Evolutionary conservation across 2,888 invertebrate genomes (phyloP), one percentile per base, ranked within the genome.

Genomic region (Philopedon plagiatum): DNA sequence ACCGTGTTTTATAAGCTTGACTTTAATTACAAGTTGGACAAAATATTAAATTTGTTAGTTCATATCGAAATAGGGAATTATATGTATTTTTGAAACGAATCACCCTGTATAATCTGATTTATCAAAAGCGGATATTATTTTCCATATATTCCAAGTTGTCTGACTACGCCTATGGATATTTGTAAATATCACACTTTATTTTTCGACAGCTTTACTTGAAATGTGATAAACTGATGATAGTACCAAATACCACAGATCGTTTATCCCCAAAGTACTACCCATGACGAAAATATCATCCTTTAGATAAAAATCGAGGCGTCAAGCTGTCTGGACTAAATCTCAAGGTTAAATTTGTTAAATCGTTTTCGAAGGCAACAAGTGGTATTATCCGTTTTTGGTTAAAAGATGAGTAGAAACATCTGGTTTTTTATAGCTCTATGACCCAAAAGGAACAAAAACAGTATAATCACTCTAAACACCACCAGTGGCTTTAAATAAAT

Each of bases 301-400:
- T 41, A 29, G 15, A 46, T 18, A 54, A 37, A 65, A 65, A 65
- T 32, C 46, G 26, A 46, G 65, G 65, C 65, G 65, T 57, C 65
- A 66, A 66, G 57, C 65, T 44, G 65, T 66, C 65, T 66, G 65
- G 57, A 41, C 46, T n/a, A 66, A 57, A 44, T 57, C 57, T 66
- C 65, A 57, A 64, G 64, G 65, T 32, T 32, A 26, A 46, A 57
- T 34, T 57, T 41, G 56, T 56, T 54, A 63, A 39, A 39, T 41
- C 44, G 41, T 39, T 37, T 60, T 37, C 34, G 39, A 37, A 63
- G 32, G 29, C 37, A 63, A 51, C 63, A 49, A 63, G 34, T 63
- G 63, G 63, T 63, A 63, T 63, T 63, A 63, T 51, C 51, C 51
- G 34, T 63, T 51, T 63, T 63, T 63, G 63, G 63, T 51, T 49